Evolutionary conservation across 2,888 invertebrate species (phyloP), one percentile per base, ranked within the genome.

Genomic region (Achlya flavicornis): DNA sequence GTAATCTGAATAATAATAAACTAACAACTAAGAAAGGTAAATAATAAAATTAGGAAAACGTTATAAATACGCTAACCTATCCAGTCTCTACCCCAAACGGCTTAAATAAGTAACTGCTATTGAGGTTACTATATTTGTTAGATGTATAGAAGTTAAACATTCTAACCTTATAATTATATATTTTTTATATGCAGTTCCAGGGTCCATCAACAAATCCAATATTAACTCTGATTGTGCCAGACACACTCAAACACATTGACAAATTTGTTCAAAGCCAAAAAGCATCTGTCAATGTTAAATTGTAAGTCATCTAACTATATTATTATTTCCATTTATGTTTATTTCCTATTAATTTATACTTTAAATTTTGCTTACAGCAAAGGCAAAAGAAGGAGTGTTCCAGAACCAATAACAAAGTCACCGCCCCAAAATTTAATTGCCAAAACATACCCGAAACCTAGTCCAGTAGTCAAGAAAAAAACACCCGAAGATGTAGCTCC

Each of bases 181-280:
- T 38, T 7, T 11, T 66, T 64, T 43, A 60, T 64, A 69, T 74
- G 26, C 74, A 93, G 93, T 84, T 93, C 32, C 78, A 83, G 41
- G 92, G 90, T 0, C 61, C 70, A 0, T 35, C 75, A 0, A 57
- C 62, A 11, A 92, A 93, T 65, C 92, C 93, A 1, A 70, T 80
- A 5, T 72, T 93, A 19, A 91, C 87, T 2, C 76, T 91, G 26
- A 92, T 92, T 66, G 90, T 92, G 1, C 84, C 90, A 0, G 87
- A 92, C 2, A 69, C 83, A 8, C 70, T 91, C 58, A 88, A 89
- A 69, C 93, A 93, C 65, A 92, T 93, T 68, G 92, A 93, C 68
- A 75, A 88, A n/a, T 86, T 90, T 80, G 92, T 93, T 0, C 88
- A 88, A 63, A 88, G 72, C 61, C 92, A 92, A 67, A 92, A 77